Conservation (phyloP, 2,113 vertebrate genomes). For the Gymnorhina tibicen region DNA sequence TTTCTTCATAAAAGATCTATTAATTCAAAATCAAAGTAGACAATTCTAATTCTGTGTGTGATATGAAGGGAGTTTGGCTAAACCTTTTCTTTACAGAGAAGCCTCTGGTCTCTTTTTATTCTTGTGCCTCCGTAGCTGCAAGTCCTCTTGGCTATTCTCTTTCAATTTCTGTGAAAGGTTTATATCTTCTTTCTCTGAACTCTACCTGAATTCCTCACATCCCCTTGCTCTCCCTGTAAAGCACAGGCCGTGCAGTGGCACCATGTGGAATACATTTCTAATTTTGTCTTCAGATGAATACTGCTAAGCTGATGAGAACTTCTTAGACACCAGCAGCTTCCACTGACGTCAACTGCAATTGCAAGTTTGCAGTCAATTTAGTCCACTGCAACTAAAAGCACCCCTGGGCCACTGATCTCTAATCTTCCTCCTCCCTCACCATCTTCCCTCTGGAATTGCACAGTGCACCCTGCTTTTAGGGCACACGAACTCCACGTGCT, state of each 20-base stretch:
- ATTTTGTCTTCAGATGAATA: background rate
- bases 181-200: background rate
- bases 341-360: conserved; percentile 48
- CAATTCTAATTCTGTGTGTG: background rate
- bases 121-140: background rate
- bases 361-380: conserved; percentile 32
- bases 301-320: conserved; percentile 47
- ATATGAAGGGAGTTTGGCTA: background rate
- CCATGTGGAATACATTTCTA: conserved; percentile 6
- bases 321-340: background rate
- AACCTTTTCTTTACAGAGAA: background rate
- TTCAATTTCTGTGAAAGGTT: background rate
- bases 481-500: accelerated
- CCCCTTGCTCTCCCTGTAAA: background rate
- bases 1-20: background rate
- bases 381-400: background rate
- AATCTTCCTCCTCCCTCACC: background rate
- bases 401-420: background rate
- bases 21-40: background rate
- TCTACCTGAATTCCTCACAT: background rate
- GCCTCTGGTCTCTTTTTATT: background rate
- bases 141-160: background rate
- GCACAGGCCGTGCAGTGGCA: background rate
- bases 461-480: background rate
- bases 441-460: background rate